Base-by-base conservation (phyloP, 2,888 invertebrate genomes). In the Erebia palarica region DNA sequence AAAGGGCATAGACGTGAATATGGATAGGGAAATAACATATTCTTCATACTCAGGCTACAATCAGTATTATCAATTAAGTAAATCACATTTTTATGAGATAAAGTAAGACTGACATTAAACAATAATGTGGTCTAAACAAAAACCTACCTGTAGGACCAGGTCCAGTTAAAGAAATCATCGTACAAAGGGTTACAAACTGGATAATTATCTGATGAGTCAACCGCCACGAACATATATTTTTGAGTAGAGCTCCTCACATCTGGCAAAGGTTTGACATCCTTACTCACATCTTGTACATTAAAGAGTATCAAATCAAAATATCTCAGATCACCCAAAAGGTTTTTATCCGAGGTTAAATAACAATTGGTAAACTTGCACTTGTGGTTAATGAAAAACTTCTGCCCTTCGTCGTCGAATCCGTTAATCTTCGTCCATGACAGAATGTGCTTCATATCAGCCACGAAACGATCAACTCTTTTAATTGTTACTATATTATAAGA, bases 111-210 rank as follows among this genome's bases (percentile, higher is more conserved):
- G 27, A 27, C 3, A 27, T 27, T n/a, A n/a, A n/a, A n/a, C n/a
- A 27, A 3, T 27, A 27, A 27, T 7, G 36, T 36, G 36, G 36
- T 36, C 7, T 36, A 11, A 13, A 47, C n/a, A 59, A 21, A 5
- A n/a, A 44, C 77, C 72, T 79, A 91, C 90, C 82, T 88, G 76
- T 91, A 92, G 0, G 89, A 88, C 92, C 91, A 92, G 14, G 90
- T 90, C 92, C 92, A 92, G 71, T 92, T 92, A 68, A 92, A 92
- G 74, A 84, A 92, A 42, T 79, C 53, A 21, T 92, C 89, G 69
- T 86, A 92, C 16, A 78, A 63, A 0, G 82, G 57, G 73, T 84
- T 76, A 70, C 91, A 92, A 1, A 90, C 80, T 5, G 91, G 90
- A 71, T 82, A 89, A 42, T 86, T 89, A 72, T 87, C 87, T 5